A percentile compares a stretch with the other conserved stretches of the same genome.
phyloP scores from a whole-genome alignment of 2,797 vertebrate genomes.

The Mastacembelus armatus region DNA sequence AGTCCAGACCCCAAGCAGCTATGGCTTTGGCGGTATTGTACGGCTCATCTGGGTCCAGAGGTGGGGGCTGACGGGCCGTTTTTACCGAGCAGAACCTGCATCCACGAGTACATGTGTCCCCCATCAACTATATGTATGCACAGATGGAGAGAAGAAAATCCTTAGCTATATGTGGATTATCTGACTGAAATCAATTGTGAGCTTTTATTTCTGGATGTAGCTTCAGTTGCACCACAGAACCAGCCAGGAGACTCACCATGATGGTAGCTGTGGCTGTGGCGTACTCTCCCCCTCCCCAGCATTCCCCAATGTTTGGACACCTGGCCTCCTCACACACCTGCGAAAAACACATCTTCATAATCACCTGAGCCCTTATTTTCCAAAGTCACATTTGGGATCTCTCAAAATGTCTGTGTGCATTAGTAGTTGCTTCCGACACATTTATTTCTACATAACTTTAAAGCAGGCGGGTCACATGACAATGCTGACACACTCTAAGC shows the following conservation, averaged over 20 bases:
- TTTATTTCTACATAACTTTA: too few relatives aligned
- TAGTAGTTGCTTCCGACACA: too few relatives aligned
- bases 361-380: not conserved
- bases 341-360: slow-evolving; percentile 1
- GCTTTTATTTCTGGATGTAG: too few relatives aligned
- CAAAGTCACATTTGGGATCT: not conserved
- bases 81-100: slow-evolving; percentile 98
- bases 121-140: slow-evolving; percentile 96
- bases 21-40: slow-evolving; percentile 93
- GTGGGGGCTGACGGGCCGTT: slow-evolving; percentile 89
- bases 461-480: too few relatives aligned
- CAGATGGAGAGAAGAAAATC: not conserved
- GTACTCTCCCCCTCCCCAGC: slow-evolving; percentile 96
- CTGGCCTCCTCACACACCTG: slow-evolving; percentile 98
- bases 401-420: not conserved
- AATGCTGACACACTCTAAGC: not conserved
- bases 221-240: not conserved
- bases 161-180: not conserved
- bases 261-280: slow-evolving; percentile 96
- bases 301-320: slow-evolving; percentile 98
- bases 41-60: slow-evolving; percentile 91
- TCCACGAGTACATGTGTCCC: slow-evolving; percentile 96
- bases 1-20: slow-evolving; percentile 94
- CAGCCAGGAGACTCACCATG: slow-evolving; percentile 86
- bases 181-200: too few relatives aligned